Percentiles rank a stretch among this genome's conserved stretches.
These are phyloP conservation scores for Drosophila paramelanica DNA, from an alignment of 2,888 invertebrate genomes.

Conservation along the genomic window DNA sequence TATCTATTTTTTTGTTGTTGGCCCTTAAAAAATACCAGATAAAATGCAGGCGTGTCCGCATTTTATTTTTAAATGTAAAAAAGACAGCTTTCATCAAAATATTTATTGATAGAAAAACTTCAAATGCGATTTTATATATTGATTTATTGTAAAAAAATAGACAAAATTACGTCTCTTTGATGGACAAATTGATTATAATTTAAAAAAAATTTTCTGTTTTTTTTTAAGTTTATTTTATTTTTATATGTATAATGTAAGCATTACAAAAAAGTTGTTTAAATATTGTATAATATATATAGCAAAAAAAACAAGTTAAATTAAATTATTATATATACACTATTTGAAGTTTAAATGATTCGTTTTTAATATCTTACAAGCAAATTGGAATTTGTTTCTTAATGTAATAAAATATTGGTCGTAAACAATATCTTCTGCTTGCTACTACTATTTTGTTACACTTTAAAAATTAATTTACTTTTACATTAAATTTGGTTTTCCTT, in stretches of 20 bases:
- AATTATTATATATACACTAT: too few species aligned
- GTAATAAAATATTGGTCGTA: too few species aligned
- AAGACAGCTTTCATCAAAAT: not conserved
- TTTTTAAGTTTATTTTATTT: too few species aligned
- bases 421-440: not conserved
- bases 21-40: not conserved
- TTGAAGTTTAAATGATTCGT: too few species aligned
- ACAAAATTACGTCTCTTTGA: not conserved
- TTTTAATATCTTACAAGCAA: too few species aligned
- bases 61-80: not conserved
- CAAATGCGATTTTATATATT: not conserved
- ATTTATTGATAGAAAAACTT: not conserved
- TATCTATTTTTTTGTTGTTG: slow-evolving; percentile 1
- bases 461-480: not conserved
- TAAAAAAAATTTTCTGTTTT: too few species aligned
- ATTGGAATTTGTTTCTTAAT: too few species aligned
- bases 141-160: not conserved
- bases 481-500: not conserved
- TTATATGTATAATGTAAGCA: too few species aligned
- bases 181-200: too few species aligned
- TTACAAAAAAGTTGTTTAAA: too few species aligned
- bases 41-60: not conserved
- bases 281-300: too few species aligned
- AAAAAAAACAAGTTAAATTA: too few species aligned
- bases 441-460: not conserved